Conservation (phyloP, 2,888 invertebrate genomes). For the Pimpla rufipes region DNA sequence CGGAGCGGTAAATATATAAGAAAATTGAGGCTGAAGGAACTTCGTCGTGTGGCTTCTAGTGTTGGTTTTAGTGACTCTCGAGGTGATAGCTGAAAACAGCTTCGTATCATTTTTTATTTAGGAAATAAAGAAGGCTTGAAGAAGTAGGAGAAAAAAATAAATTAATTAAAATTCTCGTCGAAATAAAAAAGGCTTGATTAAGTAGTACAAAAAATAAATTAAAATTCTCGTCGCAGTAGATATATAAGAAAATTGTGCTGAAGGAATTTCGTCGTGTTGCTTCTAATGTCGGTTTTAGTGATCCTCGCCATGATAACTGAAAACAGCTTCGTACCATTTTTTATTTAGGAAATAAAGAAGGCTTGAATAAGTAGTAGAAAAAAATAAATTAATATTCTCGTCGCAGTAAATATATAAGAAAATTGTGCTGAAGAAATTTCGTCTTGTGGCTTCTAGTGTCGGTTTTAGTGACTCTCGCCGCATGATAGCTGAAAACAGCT, state of each 20-base stretch:
- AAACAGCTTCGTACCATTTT: no score
- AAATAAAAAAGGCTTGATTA: no score
- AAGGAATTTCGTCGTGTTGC: neutral
- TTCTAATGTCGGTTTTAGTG: neutral
- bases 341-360: no score
- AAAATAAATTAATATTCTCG: neutral
- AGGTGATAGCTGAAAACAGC: no score
- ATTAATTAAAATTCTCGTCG: no score
- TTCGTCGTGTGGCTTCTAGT: neutral
- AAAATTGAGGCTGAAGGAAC: neutral
- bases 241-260: neutral
- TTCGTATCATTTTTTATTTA: no score
- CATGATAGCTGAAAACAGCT: no score
- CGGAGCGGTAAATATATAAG: neutral
- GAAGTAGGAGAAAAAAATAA: no score
- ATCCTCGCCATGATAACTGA: neutral
- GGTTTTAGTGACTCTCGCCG: neutral
- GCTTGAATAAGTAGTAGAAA: no score
- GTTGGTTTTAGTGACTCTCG: neutral
- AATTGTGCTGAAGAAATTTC: neutral
- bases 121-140: no score
- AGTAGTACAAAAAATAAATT: no score
- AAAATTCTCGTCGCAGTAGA: no score
- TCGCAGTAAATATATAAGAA: neutral
- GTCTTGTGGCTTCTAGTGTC: neutral